A percentile compares a stretch with the other conserved stretches of the same genome.
phyloP scores from a whole-genome alignment of 1,140 invertebrate species.

The Procambarus virginalis region DNA sequence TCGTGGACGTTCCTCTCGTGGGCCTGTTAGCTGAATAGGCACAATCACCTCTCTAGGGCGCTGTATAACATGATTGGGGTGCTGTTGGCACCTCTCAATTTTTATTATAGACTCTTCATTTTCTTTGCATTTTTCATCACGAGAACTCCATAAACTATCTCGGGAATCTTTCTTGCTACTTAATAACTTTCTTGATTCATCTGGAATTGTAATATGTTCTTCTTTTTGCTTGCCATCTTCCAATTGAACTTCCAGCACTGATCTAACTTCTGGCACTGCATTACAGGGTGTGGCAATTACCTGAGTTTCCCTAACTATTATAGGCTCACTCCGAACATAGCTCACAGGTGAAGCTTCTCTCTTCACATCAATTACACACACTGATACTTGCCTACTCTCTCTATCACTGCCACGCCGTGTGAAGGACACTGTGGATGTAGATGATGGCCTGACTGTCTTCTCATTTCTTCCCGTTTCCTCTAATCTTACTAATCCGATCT shows the following conservation, averaged over 20 bases:
- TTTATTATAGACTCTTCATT: neutral
- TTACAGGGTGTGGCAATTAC: constrained; percentile 64
- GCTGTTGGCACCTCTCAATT: neutral
- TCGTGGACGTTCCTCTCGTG: constrained; percentile 39
- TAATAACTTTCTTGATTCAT: neutral
- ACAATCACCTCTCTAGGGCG: constrained; percentile 48
- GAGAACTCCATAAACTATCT: neutral
- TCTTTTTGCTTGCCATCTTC: constrained; percentile 40
- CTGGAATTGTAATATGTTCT: constrained; percentile 38
- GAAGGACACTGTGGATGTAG: constrained; percentile 9
- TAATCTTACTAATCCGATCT: neutral
- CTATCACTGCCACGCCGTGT: constrained; percentile 11
- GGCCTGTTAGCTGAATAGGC: constrained; percentile 52
- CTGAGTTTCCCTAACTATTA: constrained; percentile 64
- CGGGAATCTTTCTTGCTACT: neutral
- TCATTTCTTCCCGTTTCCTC: constrained; percentile 12
- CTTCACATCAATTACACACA: constrained; percentile 68
- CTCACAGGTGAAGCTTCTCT: constrained; percentile 49
- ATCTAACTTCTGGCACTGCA: constrained; percentile 27
- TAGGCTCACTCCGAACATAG: constrained; percentile 62
- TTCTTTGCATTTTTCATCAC: constrained; percentile 1
- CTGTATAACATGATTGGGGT: neutral
- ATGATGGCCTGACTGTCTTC: constrained; percentile 25
- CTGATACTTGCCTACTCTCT: constrained; percentile 56
- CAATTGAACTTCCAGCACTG: constrained; percentile 37